phyloP scores from a whole-genome alignment of 2,888 invertebrate genomes.

The Mesorhabditis sp. region DNA sequence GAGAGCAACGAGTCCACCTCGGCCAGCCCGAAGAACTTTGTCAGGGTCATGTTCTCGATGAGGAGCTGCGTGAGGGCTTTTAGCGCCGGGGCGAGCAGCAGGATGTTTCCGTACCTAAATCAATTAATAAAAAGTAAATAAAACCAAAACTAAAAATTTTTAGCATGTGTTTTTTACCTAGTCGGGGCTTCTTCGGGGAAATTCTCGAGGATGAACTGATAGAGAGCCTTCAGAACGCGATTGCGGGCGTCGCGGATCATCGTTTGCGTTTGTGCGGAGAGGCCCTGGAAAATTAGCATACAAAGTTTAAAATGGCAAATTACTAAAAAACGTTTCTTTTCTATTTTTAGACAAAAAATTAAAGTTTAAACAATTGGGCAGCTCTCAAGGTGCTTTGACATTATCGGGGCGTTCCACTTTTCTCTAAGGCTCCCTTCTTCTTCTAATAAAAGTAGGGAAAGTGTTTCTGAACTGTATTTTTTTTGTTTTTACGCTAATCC shows the following conservation, averaged over 20 bases:
- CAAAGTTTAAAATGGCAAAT: no score
- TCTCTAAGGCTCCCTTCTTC: no score
- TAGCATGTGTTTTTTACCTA: slow-evolving; percentile 15
- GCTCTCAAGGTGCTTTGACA: no score
- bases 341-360: no score
- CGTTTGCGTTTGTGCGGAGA: slow-evolving; percentile 37
- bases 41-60: slow-evolving; percentile 57
- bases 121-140: neutral
- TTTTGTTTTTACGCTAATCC: no score
- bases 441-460: no score
- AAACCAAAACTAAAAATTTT: neutral
- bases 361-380: no score
- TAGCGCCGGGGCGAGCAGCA: slow-evolving; percentile 53
- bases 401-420: no score
- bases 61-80: slow-evolving; percentile 56
- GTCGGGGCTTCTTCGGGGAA: slow-evolving; percentile 57
- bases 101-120: slow-evolving; percentile 43
- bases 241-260: slow-evolving; percentile 54
- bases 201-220: slow-evolving; percentile 52
- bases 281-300: slow-evolving; percentile 12
- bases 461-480: no score
- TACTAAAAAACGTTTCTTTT: no score
- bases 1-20: slow-evolving; percentile 54
- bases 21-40: slow-evolving; percentile 56
- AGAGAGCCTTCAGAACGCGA: slow-evolving; percentile 54